Conservation (phyloP, 2,797 vertebrate genomes). For the Carapus acus region DNA sequence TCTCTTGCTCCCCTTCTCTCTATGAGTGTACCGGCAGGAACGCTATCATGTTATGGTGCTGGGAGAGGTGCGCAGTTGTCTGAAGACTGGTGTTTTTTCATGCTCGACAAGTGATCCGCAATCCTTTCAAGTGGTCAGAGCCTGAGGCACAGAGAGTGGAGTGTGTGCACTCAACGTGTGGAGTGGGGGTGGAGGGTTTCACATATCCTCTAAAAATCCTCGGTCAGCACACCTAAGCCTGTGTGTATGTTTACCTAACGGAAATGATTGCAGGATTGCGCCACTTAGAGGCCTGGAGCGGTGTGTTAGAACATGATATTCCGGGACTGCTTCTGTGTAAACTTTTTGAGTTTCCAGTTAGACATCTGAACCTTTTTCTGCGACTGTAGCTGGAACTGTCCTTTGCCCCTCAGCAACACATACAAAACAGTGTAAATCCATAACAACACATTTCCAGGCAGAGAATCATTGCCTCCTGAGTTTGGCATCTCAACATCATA, state of each 20-base stretch:
- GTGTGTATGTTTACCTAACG: constrained; percentile 30
- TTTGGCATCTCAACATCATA: constrained; percentile 28
- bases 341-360: not conserved
- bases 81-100: constrained; percentile 6
- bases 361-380: not conserved
- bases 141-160: constrained; percentile 9
- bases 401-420: not conserved
- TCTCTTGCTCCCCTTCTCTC: constrained; percentile 6
- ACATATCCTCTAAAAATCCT: constrained; percentile 49
- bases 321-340: constrained; percentile 2
- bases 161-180: not conserved
- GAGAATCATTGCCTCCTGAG: not conserved
- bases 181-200: constrained; percentile 24
- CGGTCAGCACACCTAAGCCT: constrained; percentile 9
- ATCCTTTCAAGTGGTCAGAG: constrained; percentile 19
- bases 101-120: constrained; percentile 22
- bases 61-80: constrained; percentile 12
- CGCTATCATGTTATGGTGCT: constrained; percentile 18
- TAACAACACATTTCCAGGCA: not conserved
- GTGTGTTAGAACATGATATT: constrained; percentile 4
- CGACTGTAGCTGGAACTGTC: not conserved
- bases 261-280: constrained; percentile 21
- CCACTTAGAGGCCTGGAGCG: not conserved
- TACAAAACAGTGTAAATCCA: not conserved
- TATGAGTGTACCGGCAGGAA: constrained; percentile 12